phyloP scores from a whole-genome alignment of 2,797 vertebrate genomes.

The Liparis tanakae region DNA sequence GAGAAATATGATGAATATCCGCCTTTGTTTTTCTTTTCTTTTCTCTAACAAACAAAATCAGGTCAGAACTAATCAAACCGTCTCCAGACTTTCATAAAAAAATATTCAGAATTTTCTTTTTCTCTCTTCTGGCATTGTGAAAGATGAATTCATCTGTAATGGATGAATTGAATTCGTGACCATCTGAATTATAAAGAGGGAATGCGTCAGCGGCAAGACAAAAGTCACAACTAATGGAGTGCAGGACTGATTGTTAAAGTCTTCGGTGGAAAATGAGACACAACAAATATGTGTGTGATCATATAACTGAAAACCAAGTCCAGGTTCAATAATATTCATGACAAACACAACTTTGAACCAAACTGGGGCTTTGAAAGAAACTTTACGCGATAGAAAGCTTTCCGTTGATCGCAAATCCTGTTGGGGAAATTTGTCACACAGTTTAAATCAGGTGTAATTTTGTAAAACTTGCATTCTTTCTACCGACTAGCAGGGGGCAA shows the following conservation, averaged over 20 bases:
- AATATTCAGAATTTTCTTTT: constrained; percentile 1
- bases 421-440: no score
- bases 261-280: constrained; percentile 14
- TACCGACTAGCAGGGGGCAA: no score
- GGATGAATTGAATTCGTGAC: constrained; percentile 48
- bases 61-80: constrained; percentile 55
- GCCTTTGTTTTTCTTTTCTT: constrained; percentile 53
- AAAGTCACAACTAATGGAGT: constrained; percentile 12
- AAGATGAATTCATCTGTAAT: constrained; percentile 45
- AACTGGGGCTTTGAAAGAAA: neutral
- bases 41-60: constrained; percentile 29
- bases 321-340: neutral
- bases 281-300: neutral
- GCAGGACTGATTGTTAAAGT: constrained; percentile 1
- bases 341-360: neutral
- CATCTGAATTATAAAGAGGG: constrained; percentile 19
- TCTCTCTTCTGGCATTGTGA: neutral
- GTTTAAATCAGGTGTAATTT: neutral
- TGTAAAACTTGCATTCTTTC: no score
- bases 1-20: constrained; percentile 42
- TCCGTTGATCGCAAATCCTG: neutral
- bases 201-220: constrained; percentile 11
- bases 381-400: neutral
- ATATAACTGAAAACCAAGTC: neutral
- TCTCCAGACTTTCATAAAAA: constrained; percentile 38